Base-by-base conservation (phyloP, 2,797 vertebrate species). In the Philypnodon macrostomus region DNA sequence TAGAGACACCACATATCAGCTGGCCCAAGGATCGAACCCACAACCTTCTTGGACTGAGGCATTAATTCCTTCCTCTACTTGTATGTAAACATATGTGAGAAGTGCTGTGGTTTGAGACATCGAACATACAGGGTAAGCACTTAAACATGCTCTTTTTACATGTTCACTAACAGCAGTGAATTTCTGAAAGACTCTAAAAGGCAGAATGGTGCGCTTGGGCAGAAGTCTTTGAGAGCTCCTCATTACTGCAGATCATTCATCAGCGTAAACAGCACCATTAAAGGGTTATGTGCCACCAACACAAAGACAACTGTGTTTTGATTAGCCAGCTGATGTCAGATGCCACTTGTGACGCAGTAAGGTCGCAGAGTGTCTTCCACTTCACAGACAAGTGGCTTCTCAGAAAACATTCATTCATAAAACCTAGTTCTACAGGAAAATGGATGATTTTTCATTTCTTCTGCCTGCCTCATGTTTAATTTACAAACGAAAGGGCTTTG, bases 371-470 rank as follows among this genome's bases (percentile, higher is more conserved):
- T 49, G 26, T 49, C 30, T 24, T 26, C 5, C 1, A 32, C 27
- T 57, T 39, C 3, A 47, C 31, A 58, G 7, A 9, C 32, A 58
- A 37, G 21, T 1, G 5, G 11, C 19, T 49, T 5, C 7, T 19
- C 29, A 13, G 33, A 26, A 37, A 14, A 47, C 31, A 34, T 30
- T 14, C 32, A 36, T 48, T n/a, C 30, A 38, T 21, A 5, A 9
- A 17, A n/a, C n/a, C 30, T 4, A 32, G 30, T 11, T 23, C 36
- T 10, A 42, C 49, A 31, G 18, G 11, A 18, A 24, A 1, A 49
- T 61, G 58, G 45, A 41, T 74, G 65, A 65, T 44, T 33, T 30
- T 57, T 73, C 66, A 69, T 56, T 77, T 55, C 24, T 46, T 35
- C 44, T 47, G 41, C 21, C 53, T 50, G 70, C 36, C 15, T n/a